Evolutionary conservation across 2,888 invertebrate genomes (phyloP).

Genomic region (Acanthosoma haemorrhoidale): DNA sequence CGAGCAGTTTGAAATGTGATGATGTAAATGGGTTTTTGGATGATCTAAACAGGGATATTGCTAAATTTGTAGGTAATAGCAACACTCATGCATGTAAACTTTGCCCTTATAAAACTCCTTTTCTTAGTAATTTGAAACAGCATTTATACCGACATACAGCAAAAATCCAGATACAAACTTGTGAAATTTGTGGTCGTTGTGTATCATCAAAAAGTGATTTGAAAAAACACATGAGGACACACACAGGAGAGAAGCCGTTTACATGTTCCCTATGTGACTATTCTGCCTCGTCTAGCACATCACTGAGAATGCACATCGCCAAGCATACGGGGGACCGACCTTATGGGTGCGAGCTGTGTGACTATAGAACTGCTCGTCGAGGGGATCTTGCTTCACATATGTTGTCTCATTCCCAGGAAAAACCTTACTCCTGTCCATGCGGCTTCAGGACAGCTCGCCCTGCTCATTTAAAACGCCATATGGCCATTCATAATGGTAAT

Average conservation of each 20-base stretch:
- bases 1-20: background rate
- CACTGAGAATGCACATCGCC: slow-evolving; percentile 5
- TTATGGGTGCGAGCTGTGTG: slow-evolving; percentile 9
- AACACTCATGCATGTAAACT: background rate
- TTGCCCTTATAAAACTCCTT: background rate
- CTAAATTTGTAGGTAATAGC: background rate
- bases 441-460: slow-evolving; percentile 14
- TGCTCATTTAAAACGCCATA: slow-evolving; percentile 14
- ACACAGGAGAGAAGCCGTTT: slow-evolving; percentile 17
- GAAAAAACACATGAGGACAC: slow-evolving; percentile 9
- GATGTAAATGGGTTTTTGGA: background rate
- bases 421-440: slow-evolving; percentile 16
- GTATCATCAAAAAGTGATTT: background rate
- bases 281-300: background rate
- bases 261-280: slow-evolving; percentile 9
- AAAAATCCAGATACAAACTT: background rate
- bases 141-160: background rate
- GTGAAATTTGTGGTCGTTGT: background rate
- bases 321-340: slow-evolving; percentile 21
- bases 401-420: slow-evolving; percentile 8
- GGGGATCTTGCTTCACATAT: slow-evolving; percentile 17
- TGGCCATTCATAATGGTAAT: background rate
- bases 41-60: background rate
- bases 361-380: background rate
- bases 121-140: background rate